phyloP scores from a whole-genome alignment of 1,140 invertebrate genomes.

The Pygmarrhopalites habei region DNA sequence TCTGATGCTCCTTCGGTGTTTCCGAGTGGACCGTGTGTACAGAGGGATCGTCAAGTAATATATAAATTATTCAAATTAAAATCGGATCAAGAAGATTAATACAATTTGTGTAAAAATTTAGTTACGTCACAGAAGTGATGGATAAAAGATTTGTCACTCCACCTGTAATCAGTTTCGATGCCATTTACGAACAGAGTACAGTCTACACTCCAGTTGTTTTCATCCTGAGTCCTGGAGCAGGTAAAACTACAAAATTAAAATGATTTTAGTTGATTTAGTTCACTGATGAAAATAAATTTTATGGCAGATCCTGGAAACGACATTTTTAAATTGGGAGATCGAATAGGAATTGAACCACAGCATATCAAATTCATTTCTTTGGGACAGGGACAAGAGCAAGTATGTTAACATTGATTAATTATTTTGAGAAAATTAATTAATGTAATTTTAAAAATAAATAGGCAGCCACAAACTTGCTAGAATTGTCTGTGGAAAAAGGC shows the following conservation, averaged over 20 bases:
- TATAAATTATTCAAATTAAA: no score
- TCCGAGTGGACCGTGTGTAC: conserved; percentile 78
- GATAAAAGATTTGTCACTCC: conserved; percentile 77
- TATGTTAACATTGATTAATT: conserved; percentile 38
- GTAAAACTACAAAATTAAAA: no score
- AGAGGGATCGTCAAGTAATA: conserved; percentile 62
- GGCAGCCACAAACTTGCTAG: conserved; percentile 63
- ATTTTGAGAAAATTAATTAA: background rate
- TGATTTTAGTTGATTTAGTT: no score
- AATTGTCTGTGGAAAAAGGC: conserved; percentile 64
- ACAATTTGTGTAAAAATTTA: no score
- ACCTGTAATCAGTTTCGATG: conserved; percentile 69
- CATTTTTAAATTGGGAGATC: conserved; percentile 76
- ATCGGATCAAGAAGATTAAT: no score
- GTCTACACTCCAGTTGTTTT: conserved; percentile 74
- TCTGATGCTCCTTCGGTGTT: conserved; percentile 75
- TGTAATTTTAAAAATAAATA: conserved; percentile 41
- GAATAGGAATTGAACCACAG: conserved; percentile 58
- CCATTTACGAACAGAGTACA: conserved; percentile 72
- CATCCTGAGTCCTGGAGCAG: conserved; percentile 77
- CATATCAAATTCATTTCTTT: conserved; percentile 76
- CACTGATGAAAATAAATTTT: no score
- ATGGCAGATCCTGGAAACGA: conserved; percentile 78
- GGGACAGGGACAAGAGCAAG: conserved; percentile 80
- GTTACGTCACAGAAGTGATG: conserved; percentile 72